Conservation (phyloP, 2,888 invertebrate genomes). For the Apantesis nais region DNA sequence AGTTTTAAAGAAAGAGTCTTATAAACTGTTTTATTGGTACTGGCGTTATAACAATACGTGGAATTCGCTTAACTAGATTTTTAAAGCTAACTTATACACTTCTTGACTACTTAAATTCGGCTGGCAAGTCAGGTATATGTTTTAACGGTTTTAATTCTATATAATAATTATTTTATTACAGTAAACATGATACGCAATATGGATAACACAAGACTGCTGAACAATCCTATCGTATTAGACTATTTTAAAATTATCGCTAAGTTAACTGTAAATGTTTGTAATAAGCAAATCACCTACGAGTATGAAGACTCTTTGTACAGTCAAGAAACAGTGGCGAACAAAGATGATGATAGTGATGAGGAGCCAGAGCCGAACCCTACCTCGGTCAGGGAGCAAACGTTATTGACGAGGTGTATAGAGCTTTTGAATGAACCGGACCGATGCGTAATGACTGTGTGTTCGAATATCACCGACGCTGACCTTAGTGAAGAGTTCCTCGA, state of each 20-base stretch:
- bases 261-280: conserved; percentile 75
- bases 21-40: no score
- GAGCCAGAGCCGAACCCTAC: conserved; percentile 82
- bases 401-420: conserved; percentile 86
- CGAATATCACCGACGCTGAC: conserved; percentile 82
- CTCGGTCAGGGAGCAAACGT: conserved; percentile 75
- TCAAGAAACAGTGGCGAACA: conserved; percentile 79
- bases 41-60: no score
- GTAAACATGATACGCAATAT: conserved; percentile 78
- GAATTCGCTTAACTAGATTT: no score
- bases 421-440: conserved; percentile 87
- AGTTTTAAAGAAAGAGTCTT: no score
- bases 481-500: conserved; percentile 86
- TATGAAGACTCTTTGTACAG: conserved; percentile 79
- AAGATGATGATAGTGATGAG: conserved; percentile 86
- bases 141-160: no score
- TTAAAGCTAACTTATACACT: neutral
- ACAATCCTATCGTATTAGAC: conserved; percentile 75
- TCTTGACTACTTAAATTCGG: neutral
- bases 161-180: conserved; percentile 55
- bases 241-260: conserved; percentile 79
- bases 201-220: conserved; percentile 84
- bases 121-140: neutral
- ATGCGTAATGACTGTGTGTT: conserved; percentile 72
- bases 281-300: conserved; percentile 76